A percentile compares a stretch with the other conserved stretches of the same genome.
These are phyloP conservation scores for Drosophila pandora DNA, from an alignment of 1,140 invertebrate species.

Conservation along the genomic window DNA sequence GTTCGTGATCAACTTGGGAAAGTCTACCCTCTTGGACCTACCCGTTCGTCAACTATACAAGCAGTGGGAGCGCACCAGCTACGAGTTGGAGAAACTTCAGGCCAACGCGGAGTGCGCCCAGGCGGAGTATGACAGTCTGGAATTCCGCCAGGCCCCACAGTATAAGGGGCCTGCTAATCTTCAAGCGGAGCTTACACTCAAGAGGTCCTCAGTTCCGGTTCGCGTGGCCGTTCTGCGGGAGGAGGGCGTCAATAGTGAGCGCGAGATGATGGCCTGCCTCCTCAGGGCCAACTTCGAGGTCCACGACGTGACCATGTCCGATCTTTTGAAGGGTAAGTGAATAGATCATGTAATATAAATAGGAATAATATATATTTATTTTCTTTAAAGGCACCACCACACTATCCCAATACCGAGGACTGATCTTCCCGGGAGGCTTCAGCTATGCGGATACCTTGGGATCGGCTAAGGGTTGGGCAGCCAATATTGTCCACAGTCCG, in stretches of 20 bases:
- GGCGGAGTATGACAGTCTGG: slow-evolving; percentile 89
- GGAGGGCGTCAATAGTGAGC: slow-evolving; percentile 98
- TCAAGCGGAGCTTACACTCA: slow-evolving; percentile 84
- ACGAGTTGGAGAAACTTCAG: slow-evolving; percentile 93
- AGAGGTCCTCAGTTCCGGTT: slow-evolving; percentile 83
- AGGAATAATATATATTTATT: not conserved
- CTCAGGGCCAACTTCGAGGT: slow-evolving; percentile 95
- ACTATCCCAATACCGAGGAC: slow-evolving; percentile 92
- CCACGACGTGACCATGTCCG: slow-evolving; percentile 96
- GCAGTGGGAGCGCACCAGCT: slow-evolving; percentile 98
- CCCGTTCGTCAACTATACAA: slow-evolving; percentile 88
- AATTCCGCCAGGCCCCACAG: slow-evolving; percentile 86
- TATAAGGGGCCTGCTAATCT: slow-evolving; percentile 90
- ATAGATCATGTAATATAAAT: not conserved
- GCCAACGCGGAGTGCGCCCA: slow-evolving; percentile 91
- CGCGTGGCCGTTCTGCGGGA: slow-evolving; percentile 96
- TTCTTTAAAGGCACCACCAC: slow-evolving; percentile 84
- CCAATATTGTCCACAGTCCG: slow-evolving; percentile 91
- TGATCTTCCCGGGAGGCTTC: slow-evolving; percentile 98
- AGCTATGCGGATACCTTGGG: slow-evolving; percentile 99
- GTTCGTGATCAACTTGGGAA: slow-evolving; percentile 87
- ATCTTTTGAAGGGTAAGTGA: slow-evolving; percentile 88
- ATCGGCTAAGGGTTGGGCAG: slow-evolving; percentile 99
- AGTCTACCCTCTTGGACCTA: slow-evolving; percentile 86
- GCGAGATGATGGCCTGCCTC: slow-evolving; percentile 98